A percentile compares a stretch with the other conserved stretches of the same genome.
Evolutionary conservation across 2,888 invertebrate genomes (phyloP).

Genomic region (Thecocarcelia acutangulata): DNA sequence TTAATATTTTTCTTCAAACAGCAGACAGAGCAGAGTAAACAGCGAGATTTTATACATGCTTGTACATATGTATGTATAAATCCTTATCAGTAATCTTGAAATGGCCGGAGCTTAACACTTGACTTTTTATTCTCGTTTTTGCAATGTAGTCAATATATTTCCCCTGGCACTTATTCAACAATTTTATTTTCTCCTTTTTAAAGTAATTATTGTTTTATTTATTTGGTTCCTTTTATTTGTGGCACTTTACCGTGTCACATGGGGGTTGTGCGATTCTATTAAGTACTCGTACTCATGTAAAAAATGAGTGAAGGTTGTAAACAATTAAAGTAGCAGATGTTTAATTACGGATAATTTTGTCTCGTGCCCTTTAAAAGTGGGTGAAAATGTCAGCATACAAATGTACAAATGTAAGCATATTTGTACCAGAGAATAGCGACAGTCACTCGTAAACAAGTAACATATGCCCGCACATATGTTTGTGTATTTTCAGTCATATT

Average conservation of each 20-base stretch:
- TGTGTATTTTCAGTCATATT: too few relatives aligned
- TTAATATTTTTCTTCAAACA: too few relatives aligned
- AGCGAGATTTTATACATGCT: too few relatives aligned
- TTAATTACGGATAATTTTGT: conserved; percentile 32
- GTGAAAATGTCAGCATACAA: conserved; percentile 10
- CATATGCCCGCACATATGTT: too few relatives aligned
- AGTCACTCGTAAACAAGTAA: too few relatives aligned
- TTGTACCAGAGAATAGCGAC: background rate
- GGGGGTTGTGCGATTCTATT: conserved; percentile 1
- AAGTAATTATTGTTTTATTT: conserved; percentile 9
- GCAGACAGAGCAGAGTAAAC: too few relatives aligned
- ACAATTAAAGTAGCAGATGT: conserved; percentile 46
- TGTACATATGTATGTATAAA: too few relatives aligned
- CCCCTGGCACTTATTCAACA: background rate
- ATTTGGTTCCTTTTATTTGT: conserved; percentile 3
- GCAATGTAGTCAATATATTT: background rate
- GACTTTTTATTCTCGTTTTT: background rate
- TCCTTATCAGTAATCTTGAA: background rate
- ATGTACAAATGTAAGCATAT: too few relatives aligned
- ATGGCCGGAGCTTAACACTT: background rate
- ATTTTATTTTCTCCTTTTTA: conserved; percentile 15
- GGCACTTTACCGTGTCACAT: background rate
- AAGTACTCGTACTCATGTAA: background rate
- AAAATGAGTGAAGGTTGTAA: background rate
- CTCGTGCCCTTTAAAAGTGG: background rate